Evolutionary conservation across 1,140 invertebrate species (phyloP).

Genomic region (Spodoptera litura): DNA sequence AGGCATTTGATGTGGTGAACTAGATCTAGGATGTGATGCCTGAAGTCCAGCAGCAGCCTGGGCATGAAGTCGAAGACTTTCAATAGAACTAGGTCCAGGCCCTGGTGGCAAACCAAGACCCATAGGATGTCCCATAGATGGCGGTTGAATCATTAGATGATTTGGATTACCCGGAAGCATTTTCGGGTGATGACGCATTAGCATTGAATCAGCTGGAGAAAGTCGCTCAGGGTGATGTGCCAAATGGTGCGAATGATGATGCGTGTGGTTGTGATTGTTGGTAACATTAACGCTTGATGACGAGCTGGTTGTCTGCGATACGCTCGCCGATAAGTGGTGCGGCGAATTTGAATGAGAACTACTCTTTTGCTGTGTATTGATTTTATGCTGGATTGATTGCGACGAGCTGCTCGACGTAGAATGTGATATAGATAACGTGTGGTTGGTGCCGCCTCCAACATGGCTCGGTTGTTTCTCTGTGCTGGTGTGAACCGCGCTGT

Average conservation of each 20-base stretch:
- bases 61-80: conserved; percentile 83
- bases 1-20: conserved; percentile 86
- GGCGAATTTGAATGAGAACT: conserved; percentile 86
- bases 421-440: conserved; percentile 88
- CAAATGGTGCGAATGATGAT: conserved; percentile 87
- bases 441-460: conserved; percentile 84
- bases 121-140: conserved; percentile 86
- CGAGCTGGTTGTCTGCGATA: conserved; percentile 84
- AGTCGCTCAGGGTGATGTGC: conserved; percentile 85
- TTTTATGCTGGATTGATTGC: conserved; percentile 88
- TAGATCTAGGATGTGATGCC: conserved; percentile 80
- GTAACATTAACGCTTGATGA: conserved; percentile 83
- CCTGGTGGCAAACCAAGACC: conserved; percentile 85
- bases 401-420: conserved; percentile 88
- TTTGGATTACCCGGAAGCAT: conserved; percentile 87
- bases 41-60: conserved; percentile 86
- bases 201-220: conserved; percentile 85
- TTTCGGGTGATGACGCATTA: conserved; percentile 86
- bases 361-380: conserved; percentile 85
- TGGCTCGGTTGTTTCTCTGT: conserved; percentile 87
- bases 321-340: conserved; percentile 84
- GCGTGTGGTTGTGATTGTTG: conserved; percentile 83
- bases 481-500: conserved; percentile 88
- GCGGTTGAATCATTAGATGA: conserved; percentile 89
- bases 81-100: conserved; percentile 84